phyloP scores from a whole-genome alignment of 2,888 invertebrate species.

The Drosophila recens region DNA sequence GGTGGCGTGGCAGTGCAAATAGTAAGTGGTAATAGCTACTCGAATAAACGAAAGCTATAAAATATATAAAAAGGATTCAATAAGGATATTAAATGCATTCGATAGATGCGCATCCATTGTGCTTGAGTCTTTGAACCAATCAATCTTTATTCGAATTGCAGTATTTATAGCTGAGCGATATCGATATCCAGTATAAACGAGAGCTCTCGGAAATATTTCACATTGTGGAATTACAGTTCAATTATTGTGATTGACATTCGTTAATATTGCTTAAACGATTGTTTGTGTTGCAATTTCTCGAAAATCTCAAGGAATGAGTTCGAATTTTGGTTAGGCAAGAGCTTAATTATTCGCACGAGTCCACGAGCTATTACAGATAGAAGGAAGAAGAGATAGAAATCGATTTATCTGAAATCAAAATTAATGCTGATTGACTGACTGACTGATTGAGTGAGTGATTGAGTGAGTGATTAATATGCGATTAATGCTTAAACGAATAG shows the following conservation, averaged over 20 bases:
- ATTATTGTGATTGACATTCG: conserved; percentile 5
- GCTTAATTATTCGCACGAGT: background rate
- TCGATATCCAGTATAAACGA: background rate
- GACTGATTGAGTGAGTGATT: background rate
- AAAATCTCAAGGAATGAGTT: background rate
- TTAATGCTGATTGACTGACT: background rate
- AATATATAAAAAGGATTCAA: conserved; percentile 10
- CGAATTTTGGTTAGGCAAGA: background rate
- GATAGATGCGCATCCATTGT: background rate
- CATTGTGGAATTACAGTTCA: background rate
- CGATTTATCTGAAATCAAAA: background rate
- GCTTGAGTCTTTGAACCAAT: background rate
- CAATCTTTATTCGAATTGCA: conserved; percentile 20
- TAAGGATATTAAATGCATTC: background rate
- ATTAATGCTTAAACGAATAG: too few relatives aligned
- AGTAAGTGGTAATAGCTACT: conserved; percentile 12
- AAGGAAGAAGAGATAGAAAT: background rate
- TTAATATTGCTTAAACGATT: background rate
- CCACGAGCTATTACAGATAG: background rate
- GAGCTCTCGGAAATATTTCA: background rate
- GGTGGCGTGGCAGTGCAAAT: background rate
- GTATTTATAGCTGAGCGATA: conserved; percentile 5
- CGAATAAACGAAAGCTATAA: conserved; percentile 14
- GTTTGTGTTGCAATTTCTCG: background rate
- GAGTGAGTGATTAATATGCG: background rate